Percentiles rank a stretch among this genome's conserved stretches.
phyloP scores from a whole-genome alignment of 2,888 invertebrate species.

The Matsumyia berberina region DNA sequence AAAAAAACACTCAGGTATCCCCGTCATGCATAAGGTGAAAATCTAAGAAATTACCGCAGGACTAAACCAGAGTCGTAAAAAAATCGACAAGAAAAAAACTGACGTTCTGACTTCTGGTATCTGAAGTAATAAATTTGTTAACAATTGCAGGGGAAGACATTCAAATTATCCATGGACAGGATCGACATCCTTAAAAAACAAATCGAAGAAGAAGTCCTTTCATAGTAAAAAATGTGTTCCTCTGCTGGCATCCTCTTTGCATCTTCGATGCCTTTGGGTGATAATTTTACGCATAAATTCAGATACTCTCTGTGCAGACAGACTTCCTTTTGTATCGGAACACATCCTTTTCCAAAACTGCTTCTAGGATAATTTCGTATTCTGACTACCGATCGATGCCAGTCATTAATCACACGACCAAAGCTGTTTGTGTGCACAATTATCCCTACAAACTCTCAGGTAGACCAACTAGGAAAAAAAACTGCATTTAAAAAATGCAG shows the following conservation, averaged over 20 bases:
- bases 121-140: conserved; percentile 62
- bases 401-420: conserved; percentile 68
- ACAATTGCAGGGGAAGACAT: conserved; percentile 35
- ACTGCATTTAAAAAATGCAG: conserved; percentile 46
- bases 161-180: conserved; percentile 45
- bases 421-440: conserved; percentile 63
- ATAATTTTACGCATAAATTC: conserved; percentile 53
- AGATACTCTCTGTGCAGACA: conserved; percentile 7
- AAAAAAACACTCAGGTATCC: conserved; percentile 35
- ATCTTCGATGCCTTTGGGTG: conserved; percentile 21
- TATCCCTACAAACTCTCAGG: conserved; percentile 51
- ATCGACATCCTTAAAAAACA: conserved; percentile 31
- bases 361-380: conserved; percentile 32
- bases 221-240: conserved; percentile 5
- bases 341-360: conserved; percentile 20
- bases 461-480: conserved; percentile 22
- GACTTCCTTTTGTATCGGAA: conserved; percentile 30
- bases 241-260: conserved; percentile 52
- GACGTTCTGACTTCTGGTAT: conserved; percentile 63
- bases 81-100: conserved; percentile 31
- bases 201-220: conserved; percentile 28
- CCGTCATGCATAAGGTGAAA: conserved; percentile 15
- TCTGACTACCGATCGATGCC: conserved; percentile 15
- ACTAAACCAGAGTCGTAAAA: conserved; percentile 70
- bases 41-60: conserved; percentile 73